phyloP scores from a whole-genome alignment of 2,888 invertebrate genomes.

The Lampropteryx suffumata region DNA sequence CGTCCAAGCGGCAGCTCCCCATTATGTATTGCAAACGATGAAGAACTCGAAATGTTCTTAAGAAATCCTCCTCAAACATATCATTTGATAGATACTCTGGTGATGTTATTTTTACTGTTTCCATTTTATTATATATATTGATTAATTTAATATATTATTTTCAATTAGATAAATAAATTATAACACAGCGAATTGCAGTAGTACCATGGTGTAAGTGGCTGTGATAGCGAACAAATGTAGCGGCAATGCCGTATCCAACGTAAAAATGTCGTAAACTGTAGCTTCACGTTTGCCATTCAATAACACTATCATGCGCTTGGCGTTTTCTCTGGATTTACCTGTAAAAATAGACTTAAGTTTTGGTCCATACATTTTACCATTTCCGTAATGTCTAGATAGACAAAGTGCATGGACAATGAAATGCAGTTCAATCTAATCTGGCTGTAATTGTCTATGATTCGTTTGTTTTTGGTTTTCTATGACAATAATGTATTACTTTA shows the following conservation, averaged over 20 bases:
- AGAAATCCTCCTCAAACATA: conserved; percentile 52
- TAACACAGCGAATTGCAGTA: conserved; percentile 57
- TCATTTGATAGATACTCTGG: conserved; percentile 55
- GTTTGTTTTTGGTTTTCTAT: too few species aligned
- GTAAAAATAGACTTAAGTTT: background rate
- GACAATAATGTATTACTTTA: too few species aligned
- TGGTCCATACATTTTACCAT: too few species aligned
- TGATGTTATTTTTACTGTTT: conserved; percentile 21
- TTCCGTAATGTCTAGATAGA: too few species aligned
- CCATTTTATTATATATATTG: background rate
- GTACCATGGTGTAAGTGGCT: conserved; percentile 59
- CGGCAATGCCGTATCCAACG: conserved; percentile 48
- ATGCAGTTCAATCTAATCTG: too few species aligned
- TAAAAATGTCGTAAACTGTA: conserved; percentile 56
- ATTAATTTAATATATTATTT: background rate
- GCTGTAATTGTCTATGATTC: too few species aligned
- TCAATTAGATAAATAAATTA: conserved; percentile 23
- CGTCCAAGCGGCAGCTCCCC: conserved; percentile 53
- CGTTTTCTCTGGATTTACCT: conserved; percentile 40
- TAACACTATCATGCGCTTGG: conserved; percentile 52
- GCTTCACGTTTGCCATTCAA: conserved; percentile 51
- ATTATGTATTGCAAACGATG: conserved; percentile 46
- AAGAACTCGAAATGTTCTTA: conserved; percentile 44
- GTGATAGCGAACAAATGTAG: conserved; percentile 52
- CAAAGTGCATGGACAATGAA: too few species aligned